Percentiles rank a stretch among this genome's conserved stretches.
phyloP scores from a whole-genome alignment of 2,113 vertebrate genomes.

The Genyomyrus donnyi region DNA sequence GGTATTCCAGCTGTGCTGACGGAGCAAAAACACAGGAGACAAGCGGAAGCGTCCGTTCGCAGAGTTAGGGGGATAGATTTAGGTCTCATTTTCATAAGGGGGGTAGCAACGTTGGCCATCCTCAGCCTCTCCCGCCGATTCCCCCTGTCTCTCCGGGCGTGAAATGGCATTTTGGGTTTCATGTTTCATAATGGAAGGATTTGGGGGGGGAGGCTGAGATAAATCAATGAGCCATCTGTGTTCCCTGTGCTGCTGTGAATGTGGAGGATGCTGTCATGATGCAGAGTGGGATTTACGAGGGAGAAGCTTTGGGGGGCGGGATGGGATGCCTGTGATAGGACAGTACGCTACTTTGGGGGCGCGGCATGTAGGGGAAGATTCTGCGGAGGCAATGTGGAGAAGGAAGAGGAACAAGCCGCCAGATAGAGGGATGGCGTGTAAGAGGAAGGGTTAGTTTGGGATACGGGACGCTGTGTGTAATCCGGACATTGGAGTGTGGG shows the following conservation, averaged over 20 bases:
- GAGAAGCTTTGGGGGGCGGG: conserved; percentile 8
- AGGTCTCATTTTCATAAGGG: not conserved
- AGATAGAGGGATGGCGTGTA: not conserved
- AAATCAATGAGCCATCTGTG: conserved; percentile 33
- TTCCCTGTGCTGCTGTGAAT: conserved; percentile 32
- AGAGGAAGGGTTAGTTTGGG: conserved; percentile 11
- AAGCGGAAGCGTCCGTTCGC: not conserved
- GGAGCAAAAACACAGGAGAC: not conserved
- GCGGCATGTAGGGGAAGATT: conserved; percentile 6
- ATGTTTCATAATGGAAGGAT: conserved; percentile 5
- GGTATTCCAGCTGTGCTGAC: not conserved
- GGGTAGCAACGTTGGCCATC: not conserved
- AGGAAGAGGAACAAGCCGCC: not conserved
- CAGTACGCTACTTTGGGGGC: not conserved
- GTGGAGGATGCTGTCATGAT: conserved; percentile 13
- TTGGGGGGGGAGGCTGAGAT: conserved; percentile 11
- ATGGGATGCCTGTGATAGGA: not conserved
- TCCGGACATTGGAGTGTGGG: conserved; percentile 19
- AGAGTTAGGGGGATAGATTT: not conserved
- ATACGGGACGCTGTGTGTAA: not conserved
- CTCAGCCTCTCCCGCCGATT: not conserved
- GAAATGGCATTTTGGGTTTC: not conserved
- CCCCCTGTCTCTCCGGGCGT: not conserved
- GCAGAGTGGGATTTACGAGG: not conserved
- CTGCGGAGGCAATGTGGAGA: not conserved